These are phyloP conservation scores for Euplagia quadripunctaria DNA, from an alignment of 2,888 invertebrate genomes.

Conservation along the genomic window DNA sequence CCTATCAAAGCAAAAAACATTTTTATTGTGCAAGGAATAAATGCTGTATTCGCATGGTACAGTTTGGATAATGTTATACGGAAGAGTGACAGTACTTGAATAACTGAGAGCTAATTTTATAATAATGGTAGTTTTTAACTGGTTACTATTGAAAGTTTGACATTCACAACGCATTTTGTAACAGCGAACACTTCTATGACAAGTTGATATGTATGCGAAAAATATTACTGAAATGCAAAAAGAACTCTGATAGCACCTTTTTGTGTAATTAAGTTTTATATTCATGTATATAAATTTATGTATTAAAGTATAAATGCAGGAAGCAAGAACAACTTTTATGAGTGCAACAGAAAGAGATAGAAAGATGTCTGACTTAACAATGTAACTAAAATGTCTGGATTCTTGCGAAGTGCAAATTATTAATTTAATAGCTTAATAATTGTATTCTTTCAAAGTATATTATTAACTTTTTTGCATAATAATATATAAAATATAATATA, in stretches of 20 bases:
- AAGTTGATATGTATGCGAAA: conserved; percentile 17
- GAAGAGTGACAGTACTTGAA: conserved; percentile 30
- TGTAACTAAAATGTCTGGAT: neutral
- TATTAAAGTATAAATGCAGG: neutral
- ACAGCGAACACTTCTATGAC: conserved; percentile 6
- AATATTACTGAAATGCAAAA: conserved; percentile 21
- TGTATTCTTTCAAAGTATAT: no score
- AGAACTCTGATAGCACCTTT: neutral
- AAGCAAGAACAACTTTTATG: neutral
- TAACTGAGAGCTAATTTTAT: conserved; percentile 38
- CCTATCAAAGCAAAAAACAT: conserved; percentile 6
- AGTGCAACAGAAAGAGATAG: neutral
- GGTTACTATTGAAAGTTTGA: conserved; percentile 15
- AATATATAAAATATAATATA: no score
- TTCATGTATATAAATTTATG: neutral
- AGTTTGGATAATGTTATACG: conserved; percentile 31
- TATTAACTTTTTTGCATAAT: no score
- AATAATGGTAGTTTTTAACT: conserved; percentile 23
- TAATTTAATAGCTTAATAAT: no score
- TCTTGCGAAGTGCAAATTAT: neutral
- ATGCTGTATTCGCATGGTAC: conserved; percentile 12
- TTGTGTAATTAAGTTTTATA: neutral
- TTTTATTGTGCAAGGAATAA: conserved; percentile 18
- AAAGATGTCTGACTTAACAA: neutral
- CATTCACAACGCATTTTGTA: conserved; percentile 27